Conservation (phyloP, 1,140 invertebrate species). For the Nymphalis io region DNA sequence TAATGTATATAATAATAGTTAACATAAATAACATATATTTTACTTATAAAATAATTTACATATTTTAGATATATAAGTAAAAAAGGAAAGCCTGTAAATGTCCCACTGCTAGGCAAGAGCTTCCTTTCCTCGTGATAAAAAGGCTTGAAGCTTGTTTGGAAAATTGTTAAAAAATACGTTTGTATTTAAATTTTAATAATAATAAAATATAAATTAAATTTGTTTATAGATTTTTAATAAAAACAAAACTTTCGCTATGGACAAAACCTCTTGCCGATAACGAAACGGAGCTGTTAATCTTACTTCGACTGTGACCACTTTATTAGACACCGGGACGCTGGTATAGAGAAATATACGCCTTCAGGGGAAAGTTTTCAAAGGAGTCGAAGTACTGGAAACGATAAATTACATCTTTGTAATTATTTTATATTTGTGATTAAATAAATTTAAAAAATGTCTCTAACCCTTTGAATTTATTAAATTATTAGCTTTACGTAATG, state of each 20-base stretch:
- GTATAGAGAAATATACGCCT: conserved; percentile 75
- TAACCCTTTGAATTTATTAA: background rate
- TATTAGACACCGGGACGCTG: conserved; percentile 71
- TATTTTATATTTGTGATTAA: conserved; percentile 5
- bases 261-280: conserved; percentile 52
- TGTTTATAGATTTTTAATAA: background rate
- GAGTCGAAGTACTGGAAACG: conserved; percentile 44
- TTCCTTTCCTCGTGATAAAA: no score
- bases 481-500: no score
- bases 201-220: no score
- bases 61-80: background rate
- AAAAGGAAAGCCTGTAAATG: no score
- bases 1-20: no score
- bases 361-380: conserved; percentile 62
- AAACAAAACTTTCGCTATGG: conserved; percentile 21
- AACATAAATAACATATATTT: no score
- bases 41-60: no score
- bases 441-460: background rate
- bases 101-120: no score
- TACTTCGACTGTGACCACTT: conserved; percentile 77
- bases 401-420: background rate
- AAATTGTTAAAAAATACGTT: no score
- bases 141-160: background rate
- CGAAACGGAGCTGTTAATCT: conserved; percentile 75
- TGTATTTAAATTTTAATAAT: no score